These are phyloP conservation scores for Oceanites oceanicus DNA, from an alignment of 2,113 vertebrate species.

Conservation along the genomic window DNA sequence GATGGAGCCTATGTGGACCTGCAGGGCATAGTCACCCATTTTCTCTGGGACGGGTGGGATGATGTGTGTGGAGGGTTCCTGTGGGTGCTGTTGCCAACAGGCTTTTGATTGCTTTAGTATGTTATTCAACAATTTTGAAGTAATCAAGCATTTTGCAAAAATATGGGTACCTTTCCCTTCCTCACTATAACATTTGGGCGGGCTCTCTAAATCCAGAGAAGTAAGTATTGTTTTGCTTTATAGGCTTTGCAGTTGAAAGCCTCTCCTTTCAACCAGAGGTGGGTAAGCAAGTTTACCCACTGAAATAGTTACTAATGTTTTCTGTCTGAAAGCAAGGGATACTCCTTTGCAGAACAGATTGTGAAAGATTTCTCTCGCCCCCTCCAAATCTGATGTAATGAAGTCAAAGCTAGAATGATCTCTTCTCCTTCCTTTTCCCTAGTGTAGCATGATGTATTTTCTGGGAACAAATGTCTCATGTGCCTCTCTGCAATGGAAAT, in stretches of 20 bases:
- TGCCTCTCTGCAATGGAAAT: slow-evolving; percentile 8
- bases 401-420: background rate
- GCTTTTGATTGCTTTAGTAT: background rate
- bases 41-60: background rate
- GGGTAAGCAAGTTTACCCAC: background rate
- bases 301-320: background rate
- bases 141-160: background rate
- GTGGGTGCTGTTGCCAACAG: background rate
- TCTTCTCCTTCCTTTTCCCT: background rate
- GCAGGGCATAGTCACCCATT: accelerated
- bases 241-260: background rate
- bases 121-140: background rate
- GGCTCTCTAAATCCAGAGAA: background rate
- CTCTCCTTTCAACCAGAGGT: background rate
- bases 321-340: background rate
- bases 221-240: background rate
- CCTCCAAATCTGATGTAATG: background rate
- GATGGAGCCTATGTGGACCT: accelerated
- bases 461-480: slow-evolving; percentile 8
- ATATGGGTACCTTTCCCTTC: background rate
- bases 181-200: background rate
- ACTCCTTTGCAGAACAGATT: background rate
- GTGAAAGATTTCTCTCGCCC: background rate
- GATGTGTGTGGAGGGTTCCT: background rate
- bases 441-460: background rate